Evolutionary conservation across 1,140 invertebrate genomes (phyloP).

Genomic region (Drosophila carrolli): DNA sequence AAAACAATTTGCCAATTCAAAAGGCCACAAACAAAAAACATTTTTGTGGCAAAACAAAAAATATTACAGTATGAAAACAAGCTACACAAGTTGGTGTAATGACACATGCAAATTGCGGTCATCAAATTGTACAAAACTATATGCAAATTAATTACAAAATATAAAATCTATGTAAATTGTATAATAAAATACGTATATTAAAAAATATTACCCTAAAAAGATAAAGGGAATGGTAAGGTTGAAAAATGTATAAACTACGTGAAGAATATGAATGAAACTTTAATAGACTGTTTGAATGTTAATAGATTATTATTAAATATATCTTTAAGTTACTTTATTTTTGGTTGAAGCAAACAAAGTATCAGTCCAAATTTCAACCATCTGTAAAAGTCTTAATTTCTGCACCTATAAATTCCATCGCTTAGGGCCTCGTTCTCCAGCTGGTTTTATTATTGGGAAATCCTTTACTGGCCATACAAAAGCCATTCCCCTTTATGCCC

Average conservation of each 20-base stretch:
- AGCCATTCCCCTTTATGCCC: slow-evolving; percentile 56
- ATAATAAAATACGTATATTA: neutral
- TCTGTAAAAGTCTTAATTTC: neutral
- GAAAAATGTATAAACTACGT: too few species aligned
- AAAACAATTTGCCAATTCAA: slow-evolving; percentile 37
- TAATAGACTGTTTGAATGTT: too few species aligned
- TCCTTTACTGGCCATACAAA: slow-evolving; percentile 52
- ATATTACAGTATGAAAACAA: slow-evolving; percentile 23
- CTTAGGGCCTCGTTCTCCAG: slow-evolving; percentile 10
- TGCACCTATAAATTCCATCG: slow-evolving; percentile 7
- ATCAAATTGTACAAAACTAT: slow-evolving; percentile 40
- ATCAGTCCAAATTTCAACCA: neutral
- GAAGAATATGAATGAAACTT: too few species aligned
- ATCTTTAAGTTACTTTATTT: too few species aligned
- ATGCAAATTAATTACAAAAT: slow-evolving; percentile 40
- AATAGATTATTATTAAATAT: too few species aligned
- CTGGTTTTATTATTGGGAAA: slow-evolving; percentile 40
- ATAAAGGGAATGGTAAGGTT: too few species aligned
- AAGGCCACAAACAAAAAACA: slow-evolving; percentile 26
- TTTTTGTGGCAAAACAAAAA: slow-evolving; percentile 10
- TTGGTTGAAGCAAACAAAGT: neutral
- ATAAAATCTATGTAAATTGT: neutral
- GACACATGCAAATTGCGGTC: slow-evolving; percentile 52
- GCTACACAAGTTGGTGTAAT: slow-evolving; percentile 21
- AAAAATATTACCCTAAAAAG: too few species aligned